Percentiles rank a stretch among this genome's conserved stretches.
These are phyloP conservation scores for Ormyrus thymus DNA, from an alignment of 2,888 invertebrate species.

Conservation along the genomic window DNA sequence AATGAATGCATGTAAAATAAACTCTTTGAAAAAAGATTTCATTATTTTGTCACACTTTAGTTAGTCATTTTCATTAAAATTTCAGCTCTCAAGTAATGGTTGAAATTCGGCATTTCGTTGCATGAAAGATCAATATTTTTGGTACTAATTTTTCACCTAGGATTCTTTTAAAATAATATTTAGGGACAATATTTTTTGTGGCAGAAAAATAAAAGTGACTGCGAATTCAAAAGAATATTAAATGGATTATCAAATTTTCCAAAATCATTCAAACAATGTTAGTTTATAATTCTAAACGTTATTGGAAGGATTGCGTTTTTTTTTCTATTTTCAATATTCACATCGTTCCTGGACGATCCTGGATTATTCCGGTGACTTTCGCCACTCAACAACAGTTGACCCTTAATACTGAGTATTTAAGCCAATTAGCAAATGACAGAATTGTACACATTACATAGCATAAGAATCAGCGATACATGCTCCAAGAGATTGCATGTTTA, in stretches of 20 bases:
- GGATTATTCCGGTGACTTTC: slow-evolving; percentile 64
- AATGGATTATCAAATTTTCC: slow-evolving; percentile 36
- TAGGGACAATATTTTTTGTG: slow-evolving; percentile 56
- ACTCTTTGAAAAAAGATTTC: background rate
- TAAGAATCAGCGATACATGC: slow-evolving; percentile 71
- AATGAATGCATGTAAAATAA: slow-evolving; percentile 7
- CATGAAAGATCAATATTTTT: slow-evolving; percentile 36
- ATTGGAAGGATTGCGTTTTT: slow-evolving; percentile 34
- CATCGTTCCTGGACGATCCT: slow-evolving; percentile 65
- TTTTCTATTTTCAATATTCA: slow-evolving; percentile 57
- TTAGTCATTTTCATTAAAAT: slow-evolving; percentile 13
- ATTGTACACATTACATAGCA: slow-evolving; percentile 73
- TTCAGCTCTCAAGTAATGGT: background rate
- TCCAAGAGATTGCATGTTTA: slow-evolving; percentile 62
- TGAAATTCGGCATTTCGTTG: slow-evolving; percentile 14
- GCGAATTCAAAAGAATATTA: slow-evolving; percentile 30
- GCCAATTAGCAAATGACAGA: slow-evolving; percentile 73
- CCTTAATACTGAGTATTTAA: slow-evolving; percentile 72
- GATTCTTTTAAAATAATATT: slow-evolving; percentile 54
- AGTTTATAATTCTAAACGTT: slow-evolving; percentile 50
- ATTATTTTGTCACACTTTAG: too few relatives aligned
- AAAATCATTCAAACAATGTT: slow-evolving; percentile 39
- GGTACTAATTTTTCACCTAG: slow-evolving; percentile 15
- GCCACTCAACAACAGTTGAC: slow-evolving; percentile 69
- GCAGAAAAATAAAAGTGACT: slow-evolving; percentile 33